Evolutionary conservation across 2,113 vertebrate species (phyloP), one percentile per base, ranked within the genome.

Genomic region (Seriola aureovittata): DNA sequence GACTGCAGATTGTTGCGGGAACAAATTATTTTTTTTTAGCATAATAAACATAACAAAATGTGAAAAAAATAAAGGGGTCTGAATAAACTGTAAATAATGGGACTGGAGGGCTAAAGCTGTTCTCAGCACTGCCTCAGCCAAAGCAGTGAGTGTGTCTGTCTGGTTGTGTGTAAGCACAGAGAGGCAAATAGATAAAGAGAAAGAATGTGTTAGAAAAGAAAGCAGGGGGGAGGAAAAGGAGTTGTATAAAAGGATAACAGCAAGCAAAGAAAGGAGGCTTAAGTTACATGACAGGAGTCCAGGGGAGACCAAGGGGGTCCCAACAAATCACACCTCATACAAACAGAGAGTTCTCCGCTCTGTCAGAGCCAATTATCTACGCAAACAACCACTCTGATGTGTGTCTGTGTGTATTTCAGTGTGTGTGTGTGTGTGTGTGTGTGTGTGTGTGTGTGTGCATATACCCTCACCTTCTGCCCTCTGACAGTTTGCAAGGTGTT

Each of bases 311-410:
- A 57, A 68, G 71, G 59, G 52, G 23, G 85, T 84, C 85, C 86
- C 76, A 59, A 85, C 81, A 78, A 80, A 80, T 90, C 82, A 80
- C 90, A 92, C 90, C 93, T 90, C 82, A 81, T 87, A 91, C 90
- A 92, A 94, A 94, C 91, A 92, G 92, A 88, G 75, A 75, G 73
- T 88, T 77, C 85, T 94, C 86, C 77, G 60, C 86, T 89, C 89
- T 93, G 94, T 93, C 94, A 91, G 90, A 92, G 66, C 73, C 89
- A 92, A 93, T 93, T 93, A 92, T 85, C 83, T 74, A 86, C 81
- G 75, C 88, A 82, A 91, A 86, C 89, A 87, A 38, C 59, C 85
- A 67, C 69, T 75, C 69, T 16, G 60, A 63, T 73, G 78, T 79
- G 86, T 60, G 82, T 46, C 62, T 42, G 29, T 36, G 58, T 40